These are phyloP conservation scores for Hydractinia symbiolongicarpus DNA, from an alignment of 30 jellyfish, hydroid and myxozoan genomes.

Conservation along the genomic window DNA sequence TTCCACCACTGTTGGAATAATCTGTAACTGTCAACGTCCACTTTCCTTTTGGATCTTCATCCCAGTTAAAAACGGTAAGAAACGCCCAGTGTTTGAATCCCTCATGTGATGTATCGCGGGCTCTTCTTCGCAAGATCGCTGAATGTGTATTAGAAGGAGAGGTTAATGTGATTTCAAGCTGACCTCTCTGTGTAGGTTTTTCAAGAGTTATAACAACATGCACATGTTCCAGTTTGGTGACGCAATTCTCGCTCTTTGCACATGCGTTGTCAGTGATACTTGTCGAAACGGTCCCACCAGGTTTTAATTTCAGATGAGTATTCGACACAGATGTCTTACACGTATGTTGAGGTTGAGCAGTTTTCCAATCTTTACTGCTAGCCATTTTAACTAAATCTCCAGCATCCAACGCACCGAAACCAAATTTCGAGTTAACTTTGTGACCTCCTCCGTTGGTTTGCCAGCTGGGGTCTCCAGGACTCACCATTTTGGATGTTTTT, in stretches of 20 bases:
- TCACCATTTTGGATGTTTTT: slow-evolving; percentile 58
- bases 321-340: slow-evolving; percentile 54
- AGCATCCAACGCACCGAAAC: slow-evolving; percentile 93
- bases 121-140: slow-evolving; percentile 55
- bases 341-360: slow-evolving; percentile 74
- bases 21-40: slow-evolving; percentile 92
- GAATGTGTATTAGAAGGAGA: slow-evolving; percentile 86
- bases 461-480: slow-evolving; percentile 83
- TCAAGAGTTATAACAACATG: slow-evolving; percentile 65
- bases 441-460: slow-evolving; percentile 89
- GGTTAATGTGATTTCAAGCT: slow-evolving; percentile 50
- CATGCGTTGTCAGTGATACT: slow-evolving; percentile 69
- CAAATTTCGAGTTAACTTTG: slow-evolving; percentile 74
- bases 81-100: slow-evolving; percentile 94
- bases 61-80: slow-evolving; percentile 93
- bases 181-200: slow-evolving; percentile 73
- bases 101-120: slow-evolving; percentile 48
- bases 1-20: slow-evolving; percentile 52
- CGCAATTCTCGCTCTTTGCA: slow-evolving; percentile 56
- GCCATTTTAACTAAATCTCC: slow-evolving; percentile 75
- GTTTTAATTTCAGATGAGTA: slow-evolving; percentile 27
- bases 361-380: slow-evolving; percentile 63
- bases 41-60: slow-evolving; percentile 83
- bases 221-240: slow-evolving; percentile 83
- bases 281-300: slow-evolving; percentile 40